Evolutionary conservation across 2,113 vertebrate species (phyloP), one percentile per base, ranked within the genome.

Genomic region (Podocnemis expansa): DNA sequence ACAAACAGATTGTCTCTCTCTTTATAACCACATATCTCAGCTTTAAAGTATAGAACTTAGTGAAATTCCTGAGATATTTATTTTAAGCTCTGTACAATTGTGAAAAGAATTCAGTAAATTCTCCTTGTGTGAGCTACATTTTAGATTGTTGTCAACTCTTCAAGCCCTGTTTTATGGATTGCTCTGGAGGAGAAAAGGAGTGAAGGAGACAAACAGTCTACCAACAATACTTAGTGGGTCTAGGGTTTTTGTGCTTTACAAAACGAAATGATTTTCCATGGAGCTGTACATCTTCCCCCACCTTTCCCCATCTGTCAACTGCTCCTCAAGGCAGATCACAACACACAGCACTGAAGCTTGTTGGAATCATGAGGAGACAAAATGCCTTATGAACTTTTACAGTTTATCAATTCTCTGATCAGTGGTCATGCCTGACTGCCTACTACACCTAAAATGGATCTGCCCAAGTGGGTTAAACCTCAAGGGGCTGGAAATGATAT

Each of bases 401-500:
- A 96, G 91, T 93, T 96, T 93, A 94, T 93, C 85, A 89, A 79
- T 80, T 93, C 27, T 1, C 80, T 12, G 17, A 95, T 89, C 49
- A 80, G 43, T 76, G 60, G 80, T 91, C 3, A 43, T 90, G 85
- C 87, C 93, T 96, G 91, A 91, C 92, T 94, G 82, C 45, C 6
- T 93, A 91, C 85, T 60, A 91, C 91, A 87, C 45, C 1, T 3
- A 82, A 92, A 91, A 78, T 41, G 70, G 82, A 76, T n/a, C 82
- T 81, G 84, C 13, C 10, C 31, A 78, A 90, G 82, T 55, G 80
- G 94, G 43, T 52, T 83, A 94, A 84, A 67, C 52, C 70, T 87
- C 38, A 45, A 76, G 24, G 51, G 24, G 12, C 24, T 76, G 27
- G 60, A 81, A 55, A 58, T 75, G 52, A 29, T 43, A 58, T 75